These are phyloP conservation scores for Luperina nickerlii DNA, from an alignment of 2,888 invertebrate species.

Conservation along the genomic window DNA sequence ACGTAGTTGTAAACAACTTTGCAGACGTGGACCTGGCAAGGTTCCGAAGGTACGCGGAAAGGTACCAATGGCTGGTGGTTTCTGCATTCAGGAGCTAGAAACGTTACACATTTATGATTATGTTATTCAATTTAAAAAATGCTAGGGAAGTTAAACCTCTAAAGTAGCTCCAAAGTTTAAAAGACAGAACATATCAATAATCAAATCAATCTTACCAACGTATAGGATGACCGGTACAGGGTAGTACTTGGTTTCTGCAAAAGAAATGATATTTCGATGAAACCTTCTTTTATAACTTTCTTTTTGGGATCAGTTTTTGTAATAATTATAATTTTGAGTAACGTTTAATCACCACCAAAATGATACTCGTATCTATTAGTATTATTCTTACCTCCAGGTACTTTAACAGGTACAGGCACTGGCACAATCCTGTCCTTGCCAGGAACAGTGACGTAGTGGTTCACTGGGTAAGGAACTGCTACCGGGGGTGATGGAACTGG, in stretches of 20 bases:
- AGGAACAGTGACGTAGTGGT: conserved; percentile 76
- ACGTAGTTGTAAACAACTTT: conserved; percentile 83
- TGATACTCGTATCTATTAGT: not conserved
- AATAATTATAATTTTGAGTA: not conserved
- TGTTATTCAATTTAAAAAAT: not conserved
- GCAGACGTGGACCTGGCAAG: conserved; percentile 78
- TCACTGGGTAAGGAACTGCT: conserved; percentile 75
- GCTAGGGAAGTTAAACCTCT: not conserved
- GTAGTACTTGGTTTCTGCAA: conserved; percentile 76
- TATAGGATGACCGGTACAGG: conserved; percentile 80
- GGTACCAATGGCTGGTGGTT: conserved; percentile 72
- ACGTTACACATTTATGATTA: not conserved
- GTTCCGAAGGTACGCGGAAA: conserved; percentile 74
- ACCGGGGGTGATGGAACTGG: conserved; percentile 77
- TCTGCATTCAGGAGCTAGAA: conserved; percentile 79
- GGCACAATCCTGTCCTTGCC: conserved; percentile 78
- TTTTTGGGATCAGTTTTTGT: not conserved
- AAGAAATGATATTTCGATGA: not conserved
- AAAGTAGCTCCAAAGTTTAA: not conserved
- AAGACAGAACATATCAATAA: not conserved
- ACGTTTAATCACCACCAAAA: not conserved
- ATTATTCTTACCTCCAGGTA: conserved; percentile 54
- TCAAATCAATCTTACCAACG: conserved; percentile 73
- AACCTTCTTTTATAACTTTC: not conserved
- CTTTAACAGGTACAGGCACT: conserved; percentile 70